Evolutionary conservation across 2,888 invertebrate genomes (phyloP).

Genomic region (Frankliniella intonsa): DNA sequence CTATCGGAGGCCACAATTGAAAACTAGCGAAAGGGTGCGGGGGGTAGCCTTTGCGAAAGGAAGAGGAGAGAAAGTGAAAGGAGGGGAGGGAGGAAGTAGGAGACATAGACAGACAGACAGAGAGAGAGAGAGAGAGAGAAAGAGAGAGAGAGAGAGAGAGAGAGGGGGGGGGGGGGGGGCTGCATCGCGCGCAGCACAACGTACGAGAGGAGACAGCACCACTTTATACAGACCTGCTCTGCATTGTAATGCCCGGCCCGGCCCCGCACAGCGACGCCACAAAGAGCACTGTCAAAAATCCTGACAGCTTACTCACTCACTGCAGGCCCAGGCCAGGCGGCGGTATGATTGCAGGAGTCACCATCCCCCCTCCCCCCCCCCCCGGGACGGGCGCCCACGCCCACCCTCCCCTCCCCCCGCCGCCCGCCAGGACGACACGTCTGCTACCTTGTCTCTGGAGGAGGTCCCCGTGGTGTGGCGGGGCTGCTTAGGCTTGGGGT

Average conservation of each 20-base stretch:
- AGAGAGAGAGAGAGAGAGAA: neutral
- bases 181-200: neutral
- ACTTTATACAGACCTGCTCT: neutral
- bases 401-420: neutral
- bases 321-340: neutral
- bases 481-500: too few species aligned
- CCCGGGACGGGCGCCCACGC: neutral
- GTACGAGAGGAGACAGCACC: neutral
- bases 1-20: too few species aligned
- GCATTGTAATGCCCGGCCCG: neutral
- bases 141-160: neutral
- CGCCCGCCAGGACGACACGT: neutral
- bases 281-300: constrained; percentile 17
- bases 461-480: too few species aligned
- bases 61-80: neutral
- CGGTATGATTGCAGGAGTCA: constrained; percentile 11
- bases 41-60: too few species aligned
- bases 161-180: neutral
- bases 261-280: neutral
- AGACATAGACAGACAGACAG: neutral
- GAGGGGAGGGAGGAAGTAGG: neutral
- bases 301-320: constrained; percentile 23
- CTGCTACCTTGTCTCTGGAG: neutral
- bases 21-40: too few species aligned
- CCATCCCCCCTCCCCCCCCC: neutral